Percentiles rank a stretch among this genome's conserved stretches.
phyloP scores from a whole-genome alignment of 2,113 vertebrate species.

The Lagopus leucura region DNA sequence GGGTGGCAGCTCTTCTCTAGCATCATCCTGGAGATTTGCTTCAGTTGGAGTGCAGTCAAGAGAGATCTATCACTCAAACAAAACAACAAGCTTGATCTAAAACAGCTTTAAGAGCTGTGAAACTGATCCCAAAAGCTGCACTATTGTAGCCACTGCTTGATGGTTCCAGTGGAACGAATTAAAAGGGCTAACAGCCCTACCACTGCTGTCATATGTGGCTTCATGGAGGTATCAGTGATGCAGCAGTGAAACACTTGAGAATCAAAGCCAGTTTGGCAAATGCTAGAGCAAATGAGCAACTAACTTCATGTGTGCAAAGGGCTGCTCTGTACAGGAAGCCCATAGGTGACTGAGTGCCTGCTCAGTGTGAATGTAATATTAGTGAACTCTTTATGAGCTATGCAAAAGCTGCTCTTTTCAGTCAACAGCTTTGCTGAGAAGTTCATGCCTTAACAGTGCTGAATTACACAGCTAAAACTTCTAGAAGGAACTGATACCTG shows the following conservation, averaged over 20 bases:
- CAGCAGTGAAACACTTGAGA: slow-evolving; percentile 23
- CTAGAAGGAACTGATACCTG: neutral
- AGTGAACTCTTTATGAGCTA: slow-evolving; percentile 62
- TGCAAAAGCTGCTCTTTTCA: slow-evolving; percentile 56
- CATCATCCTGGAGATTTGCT: neutral
- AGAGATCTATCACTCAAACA: neutral
- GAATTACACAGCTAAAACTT: slow-evolving; percentile 61
- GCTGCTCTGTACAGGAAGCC: slow-evolving; percentile 46
- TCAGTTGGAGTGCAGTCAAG: neutral
- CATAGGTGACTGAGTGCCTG: slow-evolving; percentile 62
- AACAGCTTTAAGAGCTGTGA: slow-evolving; percentile 19
- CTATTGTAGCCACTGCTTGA: neutral
- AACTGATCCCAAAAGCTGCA: neutral
- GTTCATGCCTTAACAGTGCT: slow-evolving; percentile 43
- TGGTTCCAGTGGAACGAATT: slow-evolving; percentile 27
- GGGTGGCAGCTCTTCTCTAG: neutral
- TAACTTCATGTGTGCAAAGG: neutral
- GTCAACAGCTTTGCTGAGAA: slow-evolving; percentile 33
- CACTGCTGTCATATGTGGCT: neutral
- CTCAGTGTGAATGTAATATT: slow-evolving; percentile 53
- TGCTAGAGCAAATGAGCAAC: slow-evolving; percentile 45
- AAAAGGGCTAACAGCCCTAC: slow-evolving; percentile 12
- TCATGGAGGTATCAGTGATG: neutral
- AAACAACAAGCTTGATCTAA: neutral
- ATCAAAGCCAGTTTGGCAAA: slow-evolving; percentile 60